Conservation (phyloP, 2,888 invertebrate genomes). For the Dioctria rufipes region DNA sequence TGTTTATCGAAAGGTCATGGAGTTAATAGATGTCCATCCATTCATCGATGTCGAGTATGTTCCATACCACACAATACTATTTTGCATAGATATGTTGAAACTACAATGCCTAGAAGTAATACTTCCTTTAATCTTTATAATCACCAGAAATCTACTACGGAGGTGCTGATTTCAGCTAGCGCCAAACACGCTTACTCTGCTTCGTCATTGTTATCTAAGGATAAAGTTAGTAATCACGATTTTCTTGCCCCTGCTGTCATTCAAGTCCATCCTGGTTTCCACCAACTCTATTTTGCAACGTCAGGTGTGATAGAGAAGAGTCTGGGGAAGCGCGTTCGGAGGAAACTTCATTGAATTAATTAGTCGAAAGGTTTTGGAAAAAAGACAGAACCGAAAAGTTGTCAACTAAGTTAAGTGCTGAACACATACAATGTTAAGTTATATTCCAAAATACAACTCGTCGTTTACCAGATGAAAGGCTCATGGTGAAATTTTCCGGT, state of each 20-base stretch:
- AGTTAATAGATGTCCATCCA: neutral
- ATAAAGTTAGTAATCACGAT: neutral
- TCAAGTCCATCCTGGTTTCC: too few species aligned
- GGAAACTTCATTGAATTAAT: neutral
- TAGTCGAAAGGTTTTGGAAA: conserved; percentile 19
- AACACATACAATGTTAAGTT: neutral
- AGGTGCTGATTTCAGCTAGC: too few species aligned
- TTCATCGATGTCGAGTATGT: neutral
- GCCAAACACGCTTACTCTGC: neutral
- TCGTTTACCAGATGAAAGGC: neutral
- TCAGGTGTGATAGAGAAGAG: too few species aligned
- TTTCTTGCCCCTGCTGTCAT: neutral
- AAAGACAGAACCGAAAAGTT: neutral
- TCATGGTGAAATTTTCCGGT: neutral
- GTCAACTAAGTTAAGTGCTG: neutral
- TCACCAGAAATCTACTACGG: too few species aligned
- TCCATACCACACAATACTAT: conserved; percentile 22
- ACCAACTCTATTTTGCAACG: too few species aligned
- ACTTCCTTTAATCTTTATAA: too few species aligned
- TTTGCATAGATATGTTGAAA: neutral
- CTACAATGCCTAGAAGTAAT: neutral
- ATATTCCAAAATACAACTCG: neutral
- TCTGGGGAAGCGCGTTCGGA: too few species aligned
- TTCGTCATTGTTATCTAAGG: neutral
- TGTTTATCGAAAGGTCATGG: conserved; percentile 2